These are phyloP conservation scores for Tillus elongatus DNA, from an alignment of 2,888 invertebrate species.

Conservation along the genomic window DNA sequence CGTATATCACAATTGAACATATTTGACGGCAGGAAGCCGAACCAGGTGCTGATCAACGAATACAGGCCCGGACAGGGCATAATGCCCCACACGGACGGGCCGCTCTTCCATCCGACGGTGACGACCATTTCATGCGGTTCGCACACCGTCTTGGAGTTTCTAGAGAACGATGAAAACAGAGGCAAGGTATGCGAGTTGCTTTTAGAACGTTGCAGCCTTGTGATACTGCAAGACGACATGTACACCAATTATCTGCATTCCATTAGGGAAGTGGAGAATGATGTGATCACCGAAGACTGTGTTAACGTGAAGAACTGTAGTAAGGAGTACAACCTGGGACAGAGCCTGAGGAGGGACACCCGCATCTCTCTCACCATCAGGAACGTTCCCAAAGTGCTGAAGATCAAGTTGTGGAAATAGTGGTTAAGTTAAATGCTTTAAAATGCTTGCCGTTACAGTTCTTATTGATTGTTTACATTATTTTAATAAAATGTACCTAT, in stretches of 20 bases:
- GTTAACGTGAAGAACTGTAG: conserved; percentile 58
- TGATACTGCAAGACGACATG: conserved; percentile 73
- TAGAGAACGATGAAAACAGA: conserved; percentile 44
- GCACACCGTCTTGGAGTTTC: conserved; percentile 82
- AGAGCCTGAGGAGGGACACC: conserved; percentile 53
- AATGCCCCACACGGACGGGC: conserved; percentile 95
- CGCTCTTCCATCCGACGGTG: conserved; percentile 84
- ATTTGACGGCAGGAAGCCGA: conserved; percentile 67
- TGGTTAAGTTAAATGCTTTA: neutral
- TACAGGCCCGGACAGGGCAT: conserved; percentile 91
- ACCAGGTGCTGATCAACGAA: conserved; percentile 93
- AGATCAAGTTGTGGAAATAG: conserved; percentile 54
- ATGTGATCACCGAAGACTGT: conserved; percentile 52
- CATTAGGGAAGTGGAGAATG: conserved; percentile 63
- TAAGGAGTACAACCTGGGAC: conserved; percentile 46
- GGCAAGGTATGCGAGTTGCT: conserved; percentile 60
- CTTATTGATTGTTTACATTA: no score
- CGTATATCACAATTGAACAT: conserved; percentile 58
- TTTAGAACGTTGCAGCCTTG: conserved; percentile 78
- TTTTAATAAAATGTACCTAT: no score
- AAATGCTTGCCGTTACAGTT: no score
- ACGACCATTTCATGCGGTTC: conserved; percentile 89
- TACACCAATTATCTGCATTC: conserved; percentile 81
- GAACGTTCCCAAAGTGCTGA: conserved; percentile 81
- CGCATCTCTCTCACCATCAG: conserved; percentile 87